A percentile compares a stretch with the other conserved stretches of the same genome.
phyloP scores from a whole-genome alignment of 2,113 vertebrate species.

The Coturnix japonica region DNA sequence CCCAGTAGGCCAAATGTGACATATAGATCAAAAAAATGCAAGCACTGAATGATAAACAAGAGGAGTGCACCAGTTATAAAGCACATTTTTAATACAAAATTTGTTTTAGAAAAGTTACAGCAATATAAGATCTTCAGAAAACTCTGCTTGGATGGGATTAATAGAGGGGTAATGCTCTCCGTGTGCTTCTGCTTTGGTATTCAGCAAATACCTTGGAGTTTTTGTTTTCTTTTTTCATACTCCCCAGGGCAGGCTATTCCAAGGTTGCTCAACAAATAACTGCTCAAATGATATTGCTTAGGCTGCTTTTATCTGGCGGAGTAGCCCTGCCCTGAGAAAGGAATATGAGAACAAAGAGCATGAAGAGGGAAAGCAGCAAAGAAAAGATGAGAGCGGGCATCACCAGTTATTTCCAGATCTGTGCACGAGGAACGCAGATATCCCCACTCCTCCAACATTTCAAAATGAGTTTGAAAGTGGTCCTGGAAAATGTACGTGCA shows the following conservation, averaged over 20 bases:
- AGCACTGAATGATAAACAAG: neutral
- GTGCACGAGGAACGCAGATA: neutral
- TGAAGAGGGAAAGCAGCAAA: neutral
- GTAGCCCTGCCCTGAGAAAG: constrained; percentile 28
- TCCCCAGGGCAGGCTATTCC: constrained; percentile 60
- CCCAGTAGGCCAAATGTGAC: neutral
- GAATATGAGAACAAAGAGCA: neutral
- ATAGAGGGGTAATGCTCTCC: constrained; percentile 1
- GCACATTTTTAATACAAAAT: constrained; percentile 6
- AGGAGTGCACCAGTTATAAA: neutral
- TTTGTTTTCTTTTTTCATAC: constrained; percentile 51
- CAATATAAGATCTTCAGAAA: constrained; percentile 4
- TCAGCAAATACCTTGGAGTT: constrained; percentile 55
- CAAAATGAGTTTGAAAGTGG: constrained; percentile 37
- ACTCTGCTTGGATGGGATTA: neutral
- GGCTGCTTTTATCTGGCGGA: constrained; percentile 49
- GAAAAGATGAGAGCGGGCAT: neutral
- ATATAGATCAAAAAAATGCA: neutral
- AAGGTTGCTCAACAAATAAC: constrained; percentile 60
- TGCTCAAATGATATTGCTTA: constrained; percentile 38
- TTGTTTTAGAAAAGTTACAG: neutral
- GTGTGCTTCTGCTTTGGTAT: constrained; percentile 54
- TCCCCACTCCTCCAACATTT: neutral
- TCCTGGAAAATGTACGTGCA: constrained; percentile 53
- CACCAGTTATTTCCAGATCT: neutral